phyloP scores from a whole-genome alignment of 1,140 invertebrate species.

The Ostrea edulis region DNA sequence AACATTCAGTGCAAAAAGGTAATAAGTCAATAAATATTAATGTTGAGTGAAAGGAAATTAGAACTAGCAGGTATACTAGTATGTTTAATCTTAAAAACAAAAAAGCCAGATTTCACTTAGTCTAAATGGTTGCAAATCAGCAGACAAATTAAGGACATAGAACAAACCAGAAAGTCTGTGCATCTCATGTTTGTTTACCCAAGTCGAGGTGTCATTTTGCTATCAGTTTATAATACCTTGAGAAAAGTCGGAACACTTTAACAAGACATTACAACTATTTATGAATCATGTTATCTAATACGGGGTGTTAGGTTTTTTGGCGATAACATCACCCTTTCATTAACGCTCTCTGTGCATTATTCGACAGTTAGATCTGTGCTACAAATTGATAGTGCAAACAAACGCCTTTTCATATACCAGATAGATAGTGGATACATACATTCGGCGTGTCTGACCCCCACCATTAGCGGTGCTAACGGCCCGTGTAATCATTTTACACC shows the following conservation, averaged over 20 bases:
- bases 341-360: background rate
- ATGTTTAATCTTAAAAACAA: too few species aligned
- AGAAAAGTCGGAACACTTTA: background rate
- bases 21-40: too few species aligned
- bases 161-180: background rate
- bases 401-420: background rate
- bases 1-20: too few species aligned
- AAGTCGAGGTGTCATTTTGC: background rate
- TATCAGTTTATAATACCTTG: conserved; percentile 14
- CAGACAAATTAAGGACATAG: background rate
- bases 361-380: conserved; percentile 5
- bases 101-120: too few species aligned
- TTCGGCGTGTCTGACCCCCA: background rate
- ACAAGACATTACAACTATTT: conserved; percentile 6
- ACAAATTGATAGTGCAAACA: conserved; percentile 32
- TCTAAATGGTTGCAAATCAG: too few species aligned
- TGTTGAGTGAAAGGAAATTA: too few species aligned
- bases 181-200: background rate
- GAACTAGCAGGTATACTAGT: too few species aligned
- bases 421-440: background rate
- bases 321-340: conserved; percentile 1
- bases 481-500: conserved; percentile 32
- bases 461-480: background rate
- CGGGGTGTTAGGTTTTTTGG: background rate
- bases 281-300: conserved; percentile 38